These are phyloP conservation scores for Amphiura filiformis DNA, from an alignment of 35 echinoderm and acorn worm genomes.

Conservation along the genomic window DNA sequence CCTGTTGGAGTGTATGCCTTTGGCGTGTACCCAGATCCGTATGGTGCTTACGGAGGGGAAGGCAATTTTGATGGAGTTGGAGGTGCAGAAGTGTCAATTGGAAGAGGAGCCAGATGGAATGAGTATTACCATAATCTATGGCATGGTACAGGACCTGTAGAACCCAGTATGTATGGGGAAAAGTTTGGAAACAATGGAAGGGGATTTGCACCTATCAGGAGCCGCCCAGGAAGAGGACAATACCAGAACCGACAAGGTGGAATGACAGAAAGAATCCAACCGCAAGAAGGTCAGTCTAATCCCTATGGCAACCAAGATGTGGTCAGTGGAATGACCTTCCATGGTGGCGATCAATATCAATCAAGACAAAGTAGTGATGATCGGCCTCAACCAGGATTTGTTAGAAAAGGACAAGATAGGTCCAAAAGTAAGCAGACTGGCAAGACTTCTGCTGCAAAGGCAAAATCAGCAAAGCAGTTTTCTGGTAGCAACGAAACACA, in stretches of 20 bases:
- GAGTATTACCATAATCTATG: background rate
- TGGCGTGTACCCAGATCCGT: background rate
- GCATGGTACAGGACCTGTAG: background rate
- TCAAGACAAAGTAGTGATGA: background rate
- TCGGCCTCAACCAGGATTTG: background rate
- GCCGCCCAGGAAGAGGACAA: background rate
- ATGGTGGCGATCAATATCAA: background rate
- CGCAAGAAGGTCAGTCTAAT: background rate
- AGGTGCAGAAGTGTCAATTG: background rate
- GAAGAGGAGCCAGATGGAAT: background rate
- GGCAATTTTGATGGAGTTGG: background rate
- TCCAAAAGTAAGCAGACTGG: background rate
- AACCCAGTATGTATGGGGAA: too few species aligned
- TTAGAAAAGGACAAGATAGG: background rate
- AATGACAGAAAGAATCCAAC: background rate
- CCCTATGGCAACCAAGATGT: background rate
- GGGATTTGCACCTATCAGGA: background rate
- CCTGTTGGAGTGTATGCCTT: background rate
- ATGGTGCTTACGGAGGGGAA: background rate
- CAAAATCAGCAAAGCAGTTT: background rate
- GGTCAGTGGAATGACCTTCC: background rate
- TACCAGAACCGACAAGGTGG: background rate
- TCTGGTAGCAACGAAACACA: conserved; percentile 51
- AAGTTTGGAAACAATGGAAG: too few species aligned
- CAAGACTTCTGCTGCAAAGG: background rate